These are phyloP conservation scores for Oxystoma pomonae DNA, from an alignment of 2,888 invertebrate genomes.

Conservation along the genomic window DNA sequence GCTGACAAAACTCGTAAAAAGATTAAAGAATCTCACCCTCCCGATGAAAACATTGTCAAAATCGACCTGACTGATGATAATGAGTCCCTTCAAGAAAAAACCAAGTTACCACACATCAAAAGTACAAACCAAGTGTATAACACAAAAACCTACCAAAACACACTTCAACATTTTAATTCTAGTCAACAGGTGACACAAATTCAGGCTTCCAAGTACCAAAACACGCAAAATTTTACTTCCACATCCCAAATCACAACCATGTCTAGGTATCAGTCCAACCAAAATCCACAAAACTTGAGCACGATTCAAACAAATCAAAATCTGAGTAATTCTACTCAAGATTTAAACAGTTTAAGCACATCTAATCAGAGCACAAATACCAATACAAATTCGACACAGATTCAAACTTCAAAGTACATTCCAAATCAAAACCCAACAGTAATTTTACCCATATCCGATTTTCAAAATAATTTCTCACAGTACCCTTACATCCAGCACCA, in stretches of 20 bases:
- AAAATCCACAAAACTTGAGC: slow-evolving; percentile 5
- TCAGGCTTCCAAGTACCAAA: not conserved
- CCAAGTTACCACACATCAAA: slow-evolving; percentile 34
- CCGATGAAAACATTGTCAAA: slow-evolving; percentile 34
- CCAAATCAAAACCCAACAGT: slow-evolving; percentile 31
- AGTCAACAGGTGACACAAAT: not conserved
- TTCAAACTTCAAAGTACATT: slow-evolving; percentile 13
- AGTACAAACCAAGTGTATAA: slow-evolving; percentile 24
- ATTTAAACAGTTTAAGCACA: not conserved
- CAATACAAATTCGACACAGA: no score
- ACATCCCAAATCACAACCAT: not conserved
- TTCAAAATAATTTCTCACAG: slow-evolving; percentile 28
- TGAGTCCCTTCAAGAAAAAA: slow-evolving; percentile 27
- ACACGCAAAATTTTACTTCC: not conserved
- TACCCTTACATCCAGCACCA: slow-evolving; percentile 27
- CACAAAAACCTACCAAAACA: slow-evolving; percentile 32
- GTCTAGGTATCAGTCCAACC: slow-evolving; percentile 9
- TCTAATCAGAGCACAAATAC: not conserved
- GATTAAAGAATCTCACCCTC: not conserved
- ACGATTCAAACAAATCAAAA: slow-evolving; percentile 16
- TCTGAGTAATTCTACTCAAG: slow-evolving; percentile 8
- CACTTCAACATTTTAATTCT: slow-evolving; percentile 30
- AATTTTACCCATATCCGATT: slow-evolving; percentile 35
- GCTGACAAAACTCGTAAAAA: slow-evolving; percentile 8
- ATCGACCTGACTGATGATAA: slow-evolving; percentile 39